phyloP scores from a whole-genome alignment of 1,140 invertebrate species.

The Zaprionus davidi region DNA sequence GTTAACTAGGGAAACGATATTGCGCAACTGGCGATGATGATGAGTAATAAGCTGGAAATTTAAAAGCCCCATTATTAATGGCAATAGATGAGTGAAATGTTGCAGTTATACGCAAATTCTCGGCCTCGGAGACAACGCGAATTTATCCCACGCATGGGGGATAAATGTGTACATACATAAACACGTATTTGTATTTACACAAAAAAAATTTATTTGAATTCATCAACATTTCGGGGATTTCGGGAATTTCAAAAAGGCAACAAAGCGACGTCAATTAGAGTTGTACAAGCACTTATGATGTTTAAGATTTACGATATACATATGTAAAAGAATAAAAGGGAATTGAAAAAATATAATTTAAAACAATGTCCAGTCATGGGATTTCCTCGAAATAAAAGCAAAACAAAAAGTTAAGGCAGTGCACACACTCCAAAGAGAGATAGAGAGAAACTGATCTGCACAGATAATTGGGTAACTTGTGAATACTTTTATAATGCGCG shows the following conservation, averaged over 20 bases:
- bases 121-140: background rate
- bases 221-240: constrained; percentile 29
- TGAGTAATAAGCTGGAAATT: constrained; percentile 10
- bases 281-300: background rate
- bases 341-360: background rate
- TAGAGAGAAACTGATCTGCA: constrained; percentile 31
- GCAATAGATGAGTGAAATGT: background rate
- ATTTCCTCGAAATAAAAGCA: constrained; percentile 1
- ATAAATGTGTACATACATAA: background rate
- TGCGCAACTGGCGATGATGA: background rate
- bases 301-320: background rate
- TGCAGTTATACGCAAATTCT: constrained; percentile 6
- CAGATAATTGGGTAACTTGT: constrained; percentile 1
- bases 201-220: background rate
- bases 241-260: constrained; percentile 5
- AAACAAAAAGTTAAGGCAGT: constrained; percentile 7
- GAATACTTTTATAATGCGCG: background rate
- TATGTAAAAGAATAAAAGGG: background rate
- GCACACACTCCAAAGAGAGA: background rate
- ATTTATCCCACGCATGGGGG: background rate
- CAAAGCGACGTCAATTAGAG: constrained; percentile 12
- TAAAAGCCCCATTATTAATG: constrained; percentile 6
- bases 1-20: background rate
- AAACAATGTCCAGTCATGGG: background rate
- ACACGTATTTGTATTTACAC: background rate